phyloP scores from a whole-genome alignment of 2,797 vertebrate species.

The Ctenopoma kingsleyae region DNA sequence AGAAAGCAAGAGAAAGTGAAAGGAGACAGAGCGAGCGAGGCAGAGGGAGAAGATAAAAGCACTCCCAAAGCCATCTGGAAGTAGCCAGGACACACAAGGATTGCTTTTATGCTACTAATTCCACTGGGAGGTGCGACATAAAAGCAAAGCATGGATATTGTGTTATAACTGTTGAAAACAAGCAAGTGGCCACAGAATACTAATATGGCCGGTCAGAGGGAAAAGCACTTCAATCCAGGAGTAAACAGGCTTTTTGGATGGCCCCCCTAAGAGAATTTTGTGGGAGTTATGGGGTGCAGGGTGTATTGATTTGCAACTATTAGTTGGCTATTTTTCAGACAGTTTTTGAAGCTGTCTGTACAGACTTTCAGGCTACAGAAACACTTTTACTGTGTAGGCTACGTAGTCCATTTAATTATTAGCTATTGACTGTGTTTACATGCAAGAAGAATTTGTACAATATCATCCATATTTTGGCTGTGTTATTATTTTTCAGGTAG shows the following conservation, averaged over 20 bases:
- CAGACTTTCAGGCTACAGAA: background rate
- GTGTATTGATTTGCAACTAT: constrained; percentile 62
- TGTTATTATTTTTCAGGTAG: background rate
- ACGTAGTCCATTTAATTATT: background rate
- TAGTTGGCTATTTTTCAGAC: constrained; percentile 33
- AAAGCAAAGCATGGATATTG: constrained; percentile 86
- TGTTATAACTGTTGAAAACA: constrained; percentile 87
- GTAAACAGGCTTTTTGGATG: constrained; percentile 70
- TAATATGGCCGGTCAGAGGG: constrained; percentile 76
- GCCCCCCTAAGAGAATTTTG: constrained; percentile 34
- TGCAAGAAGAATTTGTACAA: background rate
- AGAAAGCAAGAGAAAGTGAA: constrained; percentile 73
- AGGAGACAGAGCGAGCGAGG: constrained; percentile 71
- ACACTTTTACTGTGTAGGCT: background rate
- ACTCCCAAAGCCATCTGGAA: constrained; percentile 87
- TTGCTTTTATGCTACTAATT: constrained; percentile 86
- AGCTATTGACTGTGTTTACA: background rate
- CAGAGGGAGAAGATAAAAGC: constrained; percentile 84
- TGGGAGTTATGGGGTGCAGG: constrained; percentile 1
- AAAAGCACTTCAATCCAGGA: constrained; percentile 68
- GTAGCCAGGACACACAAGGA: constrained; percentile 87
- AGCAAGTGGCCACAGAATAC: constrained; percentile 84
- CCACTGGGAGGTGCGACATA: constrained; percentile 85
- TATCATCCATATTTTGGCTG: background rate
- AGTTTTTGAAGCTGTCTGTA: constrained; percentile 26